Conservation (phyloP, 2,888 invertebrate genomes). For the Ashinkailepas kermadecensis region DNA sequence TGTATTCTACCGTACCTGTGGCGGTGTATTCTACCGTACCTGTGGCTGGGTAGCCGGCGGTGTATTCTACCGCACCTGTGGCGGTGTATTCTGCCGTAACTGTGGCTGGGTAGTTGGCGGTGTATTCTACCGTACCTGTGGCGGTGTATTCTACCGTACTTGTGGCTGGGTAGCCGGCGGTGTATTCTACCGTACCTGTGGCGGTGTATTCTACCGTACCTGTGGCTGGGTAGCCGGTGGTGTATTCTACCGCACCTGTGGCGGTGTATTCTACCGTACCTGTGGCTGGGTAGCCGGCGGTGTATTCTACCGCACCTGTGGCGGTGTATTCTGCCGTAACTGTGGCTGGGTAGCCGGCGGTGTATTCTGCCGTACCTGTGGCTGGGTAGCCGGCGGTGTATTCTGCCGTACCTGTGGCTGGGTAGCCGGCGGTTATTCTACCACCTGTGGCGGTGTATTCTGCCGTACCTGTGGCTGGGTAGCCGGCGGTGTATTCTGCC, state of each 20-base stretch:
- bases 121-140: background rate
- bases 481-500: too few species aligned
- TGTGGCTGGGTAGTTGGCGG: background rate
- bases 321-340: background rate
- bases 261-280: background rate
- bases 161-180: background rate
- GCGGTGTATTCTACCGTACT: background rate
- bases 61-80: background rate
- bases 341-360: slow-evolving; percentile 24
- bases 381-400: slow-evolving; percentile 29
- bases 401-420: slow-evolving; percentile 24
- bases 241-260: background rate
- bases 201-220: background rate
- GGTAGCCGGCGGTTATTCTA: too few species aligned
- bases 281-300: background rate
- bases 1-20: slow-evolving; percentile 3
- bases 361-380: slow-evolving; percentile 32
- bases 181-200: background rate
- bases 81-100: background rate
- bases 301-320: background rate
- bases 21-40: slow-evolving; percentile 24
- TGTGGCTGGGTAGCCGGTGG: too few species aligned
- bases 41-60: slow-evolving; percentile 5
- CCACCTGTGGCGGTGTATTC: slow-evolving; percentile 26
- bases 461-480: slow-evolving; percentile 25